Percentiles rank a stretch among this genome's conserved stretches.
These are phyloP conservation scores for Felis catus DNA, from an alignment of 2,113 vertebrate genomes.

Conservation along the genomic window F.catus_Fca126_mat1.0 CM031421.1:11486501-11487000, in stretches of 20 bases:
- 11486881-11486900: neutral
- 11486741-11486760: neutral
- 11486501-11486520: neutral
- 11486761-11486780: neutral
- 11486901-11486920: neutral
- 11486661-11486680: neutral
- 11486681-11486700: accelerated
- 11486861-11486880: neutral
- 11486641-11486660: neutral
- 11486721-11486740: neutral
- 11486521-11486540: slow-evolving; percentile 53
- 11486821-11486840: neutral
- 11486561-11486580: neutral
- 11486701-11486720: neutral
- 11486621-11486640: neutral
- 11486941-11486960: neutral
- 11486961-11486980: neutral
- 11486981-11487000: neutral
- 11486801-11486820: neutral
- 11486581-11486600: neutral
- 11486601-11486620: neutral
- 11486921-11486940: neutral
- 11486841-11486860: neutral
- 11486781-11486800: neutral
- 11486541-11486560: neutral